Base-by-base conservation (phyloP, 2,797 vertebrate species). In the Adrianichthys oophorus region DNA sequence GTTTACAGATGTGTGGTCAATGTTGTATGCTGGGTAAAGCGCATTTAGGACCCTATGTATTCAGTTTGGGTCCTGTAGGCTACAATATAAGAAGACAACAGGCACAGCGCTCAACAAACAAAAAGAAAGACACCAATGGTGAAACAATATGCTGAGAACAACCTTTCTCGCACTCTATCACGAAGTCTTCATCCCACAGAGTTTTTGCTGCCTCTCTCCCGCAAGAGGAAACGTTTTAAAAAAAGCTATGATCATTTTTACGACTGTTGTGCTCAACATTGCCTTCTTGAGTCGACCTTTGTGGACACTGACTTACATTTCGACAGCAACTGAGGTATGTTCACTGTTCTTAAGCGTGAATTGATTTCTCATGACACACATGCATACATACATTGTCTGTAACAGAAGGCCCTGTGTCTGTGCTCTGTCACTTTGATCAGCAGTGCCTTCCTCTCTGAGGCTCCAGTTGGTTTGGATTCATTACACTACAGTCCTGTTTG, bases 101-200 rank as follows among this genome's bases (percentile, higher is more conserved):
- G 92, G 90, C 90, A 91, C 84, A 70, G 88, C 87, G 85, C 84
- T 88, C 70, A 70, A 74, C 88, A 75, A 70, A 85, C 89, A 92
- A 90, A 89, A 93, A 94, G 85, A 90, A 93, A 93, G 91, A 93
- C 92, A 93, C 90, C 83, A 63, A 91, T 85, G 91, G 90, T 92
- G 91, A 92, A 89, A 92, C 82, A 86, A 86, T 87, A 89, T 85
- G 85, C 84, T 83, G 79, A 90, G 84, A 82, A 86, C 74, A 80
- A 84, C 83, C 76, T 53, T 77, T 72, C 72, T 69, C 76, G 68
- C 68, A 58, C 79, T 82, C 32, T 42, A 1, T 63, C 69, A 59
- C 71, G 85, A 86, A 81, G 64, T 84, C 76, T 44, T 78, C 82
- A n/a, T 61, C 52, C 15, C 45, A 48, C 5, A 15, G 63, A 78